phyloP scores from a whole-genome alignment of 2,113 vertebrate genomes.

The Apus apus region DNA sequence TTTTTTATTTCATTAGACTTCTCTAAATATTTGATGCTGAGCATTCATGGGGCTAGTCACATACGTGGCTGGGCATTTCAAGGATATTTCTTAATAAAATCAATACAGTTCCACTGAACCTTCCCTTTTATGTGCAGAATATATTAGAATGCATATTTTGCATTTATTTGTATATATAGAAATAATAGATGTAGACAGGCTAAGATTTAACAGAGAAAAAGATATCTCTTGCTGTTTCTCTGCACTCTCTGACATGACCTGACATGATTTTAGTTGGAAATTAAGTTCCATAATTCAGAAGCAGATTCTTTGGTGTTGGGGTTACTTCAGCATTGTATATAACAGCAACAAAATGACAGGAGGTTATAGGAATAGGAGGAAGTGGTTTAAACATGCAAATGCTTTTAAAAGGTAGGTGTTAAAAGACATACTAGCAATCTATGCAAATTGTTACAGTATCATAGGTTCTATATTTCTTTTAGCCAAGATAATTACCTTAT shows the following conservation, averaged over 20 bases:
- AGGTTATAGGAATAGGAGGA: conserved; percentile 4
- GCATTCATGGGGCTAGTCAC: background rate
- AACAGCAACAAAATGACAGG: background rate
- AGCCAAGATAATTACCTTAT: background rate
- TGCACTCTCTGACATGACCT: background rate
- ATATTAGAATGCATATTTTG: background rate
- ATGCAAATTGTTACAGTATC: background rate
- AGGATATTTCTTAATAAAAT: background rate
- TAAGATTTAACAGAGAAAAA: background rate
- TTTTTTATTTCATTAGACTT: background rate
- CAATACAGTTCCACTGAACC: background rate
- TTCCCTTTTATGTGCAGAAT: background rate
- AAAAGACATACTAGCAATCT: background rate
- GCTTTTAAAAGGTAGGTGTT: background rate
- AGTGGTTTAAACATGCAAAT: conserved; percentile 27
- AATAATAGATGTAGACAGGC: background rate
- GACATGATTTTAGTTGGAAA: conserved; percentile 24
- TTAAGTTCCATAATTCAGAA: conserved; percentile 9
- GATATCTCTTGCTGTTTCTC: background rate
- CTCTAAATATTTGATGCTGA: background rate
- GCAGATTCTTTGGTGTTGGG: background rate
- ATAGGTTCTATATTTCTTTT: background rate
- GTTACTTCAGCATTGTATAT: background rate
- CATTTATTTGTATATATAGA: too few species aligned
- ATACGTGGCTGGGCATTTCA: background rate